Percentiles rank a stretch among this genome's conserved stretches.
Conservation (phyloP, 2,113 vertebrate species). For the Platichthys flesus region DNA sequence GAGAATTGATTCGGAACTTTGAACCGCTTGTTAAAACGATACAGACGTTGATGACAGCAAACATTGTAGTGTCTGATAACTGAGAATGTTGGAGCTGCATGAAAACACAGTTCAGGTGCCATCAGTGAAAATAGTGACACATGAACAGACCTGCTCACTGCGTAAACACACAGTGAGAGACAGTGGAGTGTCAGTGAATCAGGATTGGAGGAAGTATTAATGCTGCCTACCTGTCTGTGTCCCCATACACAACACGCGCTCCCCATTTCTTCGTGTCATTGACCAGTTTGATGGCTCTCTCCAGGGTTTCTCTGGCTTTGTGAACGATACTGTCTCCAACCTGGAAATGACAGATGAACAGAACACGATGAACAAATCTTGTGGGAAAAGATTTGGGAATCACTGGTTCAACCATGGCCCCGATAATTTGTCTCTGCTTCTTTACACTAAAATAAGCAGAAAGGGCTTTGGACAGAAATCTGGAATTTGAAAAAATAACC, state of each 20-base stretch:
- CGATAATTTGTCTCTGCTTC: too few relatives aligned
- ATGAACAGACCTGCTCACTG: not conserved
- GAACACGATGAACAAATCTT: not conserved
- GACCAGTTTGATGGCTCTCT: slow-evolving; percentile 95
- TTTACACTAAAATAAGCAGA: too few relatives aligned
- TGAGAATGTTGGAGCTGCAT: not conserved
- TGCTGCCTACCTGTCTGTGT: slow-evolving; percentile 90
- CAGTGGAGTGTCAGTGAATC: not conserved
- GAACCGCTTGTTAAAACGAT: slow-evolving; percentile 1
- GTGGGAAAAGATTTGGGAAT: not conserved
- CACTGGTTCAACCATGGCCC: not conserved
- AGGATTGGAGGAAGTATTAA: too few relatives aligned
- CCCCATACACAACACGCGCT: slow-evolving; percentile 94
- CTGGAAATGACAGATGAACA: slow-evolving; percentile 69
- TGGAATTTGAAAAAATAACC: not conserved
- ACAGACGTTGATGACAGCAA: not conserved
- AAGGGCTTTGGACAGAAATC: not conserved
- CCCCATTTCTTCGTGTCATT: slow-evolving; percentile 99
- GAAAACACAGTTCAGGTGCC: not conserved
- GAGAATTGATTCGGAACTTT: not conserved
- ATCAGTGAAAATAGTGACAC: not conserved
- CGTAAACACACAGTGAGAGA: not conserved
- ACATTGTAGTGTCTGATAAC: not conserved
- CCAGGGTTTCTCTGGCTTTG: slow-evolving; percentile 98
- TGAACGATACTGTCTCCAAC: slow-evolving; percentile 97